These are phyloP conservation scores for Pampus argenteus DNA, from an alignment of 2,797 vertebrate genomes.

Conservation along the genomic window DNA sequence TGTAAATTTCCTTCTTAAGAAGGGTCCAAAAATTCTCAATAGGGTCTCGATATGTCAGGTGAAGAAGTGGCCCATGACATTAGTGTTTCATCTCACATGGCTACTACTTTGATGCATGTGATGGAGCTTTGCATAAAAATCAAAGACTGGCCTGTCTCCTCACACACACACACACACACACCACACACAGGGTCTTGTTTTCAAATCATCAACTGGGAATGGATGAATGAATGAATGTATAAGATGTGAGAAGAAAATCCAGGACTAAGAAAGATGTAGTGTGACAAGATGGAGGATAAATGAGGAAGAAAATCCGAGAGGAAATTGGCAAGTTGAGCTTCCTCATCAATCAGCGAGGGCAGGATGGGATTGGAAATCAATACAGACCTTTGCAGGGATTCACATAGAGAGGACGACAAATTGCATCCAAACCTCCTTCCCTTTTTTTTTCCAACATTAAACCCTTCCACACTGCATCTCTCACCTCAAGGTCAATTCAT, in stretches of 20 bases:
- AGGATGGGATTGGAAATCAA: constrained; percentile 29
- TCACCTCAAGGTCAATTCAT: no score
- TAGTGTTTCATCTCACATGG: no score
- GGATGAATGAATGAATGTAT: background rate
- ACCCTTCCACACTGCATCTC: background rate
- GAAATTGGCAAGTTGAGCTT: constrained; percentile 8
- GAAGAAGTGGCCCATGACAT: no score
- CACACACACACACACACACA: no score
- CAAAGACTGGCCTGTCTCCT: no score
- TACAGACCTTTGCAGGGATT: background rate
- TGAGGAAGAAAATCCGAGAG: background rate
- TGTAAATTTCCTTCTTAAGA: no score
- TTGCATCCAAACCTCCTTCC: constrained; percentile 3
- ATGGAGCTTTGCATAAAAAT: no score
- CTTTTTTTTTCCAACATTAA: background rate
- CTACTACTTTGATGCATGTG: no score
- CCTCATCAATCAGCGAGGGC: constrained; percentile 41
- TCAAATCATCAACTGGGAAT: background rate
- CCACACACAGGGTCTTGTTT: background rate
- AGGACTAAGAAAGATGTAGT: background rate
- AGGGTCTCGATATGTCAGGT: no score
- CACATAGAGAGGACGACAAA: background rate
- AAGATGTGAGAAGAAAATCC: background rate
- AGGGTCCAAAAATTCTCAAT: no score
- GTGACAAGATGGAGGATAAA: constrained; percentile 6